These are phyloP conservation scores for Urechis unicinctus DNA, from an alignment of 2,888 invertebrate species.

Conservation along the genomic window DNA sequence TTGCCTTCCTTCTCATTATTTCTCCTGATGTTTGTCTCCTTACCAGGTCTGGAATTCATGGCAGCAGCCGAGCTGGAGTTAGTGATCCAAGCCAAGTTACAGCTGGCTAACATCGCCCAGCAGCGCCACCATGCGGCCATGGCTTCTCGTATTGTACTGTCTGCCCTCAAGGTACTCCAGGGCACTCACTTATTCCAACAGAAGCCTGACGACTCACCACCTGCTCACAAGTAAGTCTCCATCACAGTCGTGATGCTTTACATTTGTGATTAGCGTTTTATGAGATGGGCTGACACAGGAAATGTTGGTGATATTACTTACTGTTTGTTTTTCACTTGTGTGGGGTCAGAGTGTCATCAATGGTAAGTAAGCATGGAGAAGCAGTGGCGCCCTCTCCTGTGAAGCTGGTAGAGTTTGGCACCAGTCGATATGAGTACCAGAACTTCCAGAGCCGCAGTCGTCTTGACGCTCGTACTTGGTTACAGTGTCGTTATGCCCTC, in stretches of 20 bases:
- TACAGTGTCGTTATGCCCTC: slow-evolving; percentile 36
- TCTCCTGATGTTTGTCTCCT: too few species aligned
- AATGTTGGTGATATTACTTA: too few species aligned
- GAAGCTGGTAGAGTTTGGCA: slow-evolving; percentile 31
- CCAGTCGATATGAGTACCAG: slow-evolving; percentile 40
- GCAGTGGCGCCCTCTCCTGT: slow-evolving; percentile 20
- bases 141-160: slow-evolving; percentile 40
- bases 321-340: too few species aligned
- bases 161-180: slow-evolving; percentile 39
- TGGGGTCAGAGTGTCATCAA: too few species aligned
- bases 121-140: slow-evolving; percentile 46
- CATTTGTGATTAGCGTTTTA: too few species aligned
- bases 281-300: too few species aligned
- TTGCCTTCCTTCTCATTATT: too few species aligned
- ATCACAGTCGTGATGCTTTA: neutral
- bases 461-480: slow-evolving; percentile 44
- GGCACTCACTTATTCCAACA: slow-evolving; percentile 14
- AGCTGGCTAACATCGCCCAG: slow-evolving; percentile 35
- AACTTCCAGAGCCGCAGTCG: slow-evolving; percentile 44
- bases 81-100: slow-evolving; percentile 38
- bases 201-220: neutral
- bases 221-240: neutral
- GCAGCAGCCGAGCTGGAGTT: slow-evolving; percentile 45
- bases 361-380: too few species aligned
- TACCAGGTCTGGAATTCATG: slow-evolving; percentile 29